Percentiles rank a stretch among this genome's conserved stretches.
These are phyloP conservation scores for Labeo catla DNA, from an alignment of 2,113 vertebrate species.

Conservation along the genomic window DNA sequence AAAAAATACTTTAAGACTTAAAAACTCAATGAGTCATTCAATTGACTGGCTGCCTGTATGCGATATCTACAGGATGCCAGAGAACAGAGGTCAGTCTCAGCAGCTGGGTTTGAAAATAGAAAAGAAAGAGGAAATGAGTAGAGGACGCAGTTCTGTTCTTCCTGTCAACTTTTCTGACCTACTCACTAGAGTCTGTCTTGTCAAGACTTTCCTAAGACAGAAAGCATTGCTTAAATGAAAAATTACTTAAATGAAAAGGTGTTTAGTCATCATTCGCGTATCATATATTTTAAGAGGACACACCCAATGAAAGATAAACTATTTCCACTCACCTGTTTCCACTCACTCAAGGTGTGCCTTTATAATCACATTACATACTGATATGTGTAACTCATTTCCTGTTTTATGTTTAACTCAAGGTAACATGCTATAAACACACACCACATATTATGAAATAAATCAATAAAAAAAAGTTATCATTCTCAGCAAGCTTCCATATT, in stretches of 20 bases:
- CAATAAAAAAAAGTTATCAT: not conserved
- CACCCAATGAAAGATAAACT: slow-evolving; percentile 19
- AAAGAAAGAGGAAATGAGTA: slow-evolving; percentile 20
- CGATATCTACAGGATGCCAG: slow-evolving; percentile 4
- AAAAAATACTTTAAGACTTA: not conserved
- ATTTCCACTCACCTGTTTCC: slow-evolving; percentile 2
- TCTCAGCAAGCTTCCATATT: not conserved
- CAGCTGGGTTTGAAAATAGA: not conserved
- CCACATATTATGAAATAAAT: not conserved
- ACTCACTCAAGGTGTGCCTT: slow-evolving; percentile 48
- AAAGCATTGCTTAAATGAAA: slow-evolving; percentile 7
- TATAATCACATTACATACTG: slow-evolving; percentile 22
- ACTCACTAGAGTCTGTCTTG: not conserved
- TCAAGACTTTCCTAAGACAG: not conserved
- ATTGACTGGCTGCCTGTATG: not conserved
- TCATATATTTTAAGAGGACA: not conserved
- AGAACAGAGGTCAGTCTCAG: slow-evolving; percentile 7
- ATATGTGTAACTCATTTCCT: not conserved
- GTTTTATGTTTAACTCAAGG: not conserved
- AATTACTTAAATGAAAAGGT: not conserved
- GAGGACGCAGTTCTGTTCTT: slow-evolving; percentile 1
- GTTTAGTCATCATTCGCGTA: not conserved
- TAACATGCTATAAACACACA: slow-evolving; percentile 1
- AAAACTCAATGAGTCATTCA: slow-evolving; percentile 12
- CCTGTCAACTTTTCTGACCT: not conserved